Percentiles rank a stretch among this genome's conserved stretches.
Conservation (phyloP, 1,140 invertebrate genomes). For the Diachasma alloeum region DNA sequence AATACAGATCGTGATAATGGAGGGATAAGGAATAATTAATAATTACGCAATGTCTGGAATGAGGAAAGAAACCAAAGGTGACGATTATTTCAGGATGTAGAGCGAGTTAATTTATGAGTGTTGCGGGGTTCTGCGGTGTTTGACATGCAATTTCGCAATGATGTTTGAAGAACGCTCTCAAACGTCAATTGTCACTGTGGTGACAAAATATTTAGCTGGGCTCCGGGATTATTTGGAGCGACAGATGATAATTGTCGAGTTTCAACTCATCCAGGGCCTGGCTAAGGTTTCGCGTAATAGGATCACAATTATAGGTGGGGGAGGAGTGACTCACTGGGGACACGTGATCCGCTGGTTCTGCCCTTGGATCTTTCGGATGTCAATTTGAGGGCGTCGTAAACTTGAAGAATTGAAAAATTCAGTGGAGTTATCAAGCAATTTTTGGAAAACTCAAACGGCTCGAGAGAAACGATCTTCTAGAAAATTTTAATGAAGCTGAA, state of each 20-base stretch:
- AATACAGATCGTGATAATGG: not conserved
- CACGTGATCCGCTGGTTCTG: not conserved
- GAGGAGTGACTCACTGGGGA: not conserved
- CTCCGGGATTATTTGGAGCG: not conserved
- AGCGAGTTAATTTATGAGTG: not conserved
- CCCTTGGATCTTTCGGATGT: not conserved
- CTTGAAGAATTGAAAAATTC: constrained; percentile 3
- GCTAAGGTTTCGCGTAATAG: not conserved
- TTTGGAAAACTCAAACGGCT: too few species aligned
- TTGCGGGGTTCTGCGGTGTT: not conserved
- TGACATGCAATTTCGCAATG: constrained; percentile 8
- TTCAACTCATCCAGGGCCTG: not conserved
- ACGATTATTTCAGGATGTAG: not conserved
- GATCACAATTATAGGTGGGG: not conserved
- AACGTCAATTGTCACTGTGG: not conserved
- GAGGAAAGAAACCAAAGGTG: not conserved
- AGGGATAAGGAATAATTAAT: not conserved
- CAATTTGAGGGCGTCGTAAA: not conserved
- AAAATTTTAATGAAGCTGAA: too few species aligned
- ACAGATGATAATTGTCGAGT: not conserved
- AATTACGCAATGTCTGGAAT: not conserved
- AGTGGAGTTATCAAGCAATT: too few species aligned
- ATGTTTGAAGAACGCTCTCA: not conserved
- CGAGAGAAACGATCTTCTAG: too few species aligned
- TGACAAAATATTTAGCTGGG: constrained; percentile 4